Conservation (phyloP, 2,797 vertebrate species). For the Anguilla obscura region DNA sequence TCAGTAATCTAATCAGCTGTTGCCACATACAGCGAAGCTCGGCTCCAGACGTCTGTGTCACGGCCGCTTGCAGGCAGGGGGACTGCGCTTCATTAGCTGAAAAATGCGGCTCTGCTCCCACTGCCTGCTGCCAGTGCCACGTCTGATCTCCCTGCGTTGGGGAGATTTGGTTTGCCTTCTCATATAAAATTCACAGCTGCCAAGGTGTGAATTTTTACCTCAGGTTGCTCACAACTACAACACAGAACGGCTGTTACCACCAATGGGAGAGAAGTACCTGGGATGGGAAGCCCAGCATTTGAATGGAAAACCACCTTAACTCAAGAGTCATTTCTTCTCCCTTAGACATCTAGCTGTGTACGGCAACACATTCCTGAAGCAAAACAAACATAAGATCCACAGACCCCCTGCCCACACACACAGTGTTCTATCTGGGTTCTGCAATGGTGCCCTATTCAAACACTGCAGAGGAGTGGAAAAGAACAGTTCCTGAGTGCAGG, state of each 20-base stretch:
- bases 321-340: background rate
- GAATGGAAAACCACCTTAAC: background rate
- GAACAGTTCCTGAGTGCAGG: background rate
- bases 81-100: constrained; percentile 23
- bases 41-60: constrained; percentile 29
- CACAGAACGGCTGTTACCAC: background rate
- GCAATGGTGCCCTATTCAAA: background rate
- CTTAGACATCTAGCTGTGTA: background rate
- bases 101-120: constrained; percentile 36
- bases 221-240: background rate
- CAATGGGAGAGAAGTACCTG: background rate
- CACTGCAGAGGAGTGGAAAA: background rate
- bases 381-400: constrained; percentile 3
- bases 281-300: background rate
- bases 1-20: constrained; percentile 65
- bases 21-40: constrained; percentile 42
- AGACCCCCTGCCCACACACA: background rate
- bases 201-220: background rate
- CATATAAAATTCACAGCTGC: background rate
- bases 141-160: background rate
- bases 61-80: constrained; percentile 21
- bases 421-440: constrained; percentile 7
- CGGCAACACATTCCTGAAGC: background rate
- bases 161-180: background rate
- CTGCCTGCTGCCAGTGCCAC: background rate